Evolutionary conservation across 2,888 invertebrate species (phyloP), one percentile per base, ranked within the genome.

Genomic region (Aromia moschata): DNA sequence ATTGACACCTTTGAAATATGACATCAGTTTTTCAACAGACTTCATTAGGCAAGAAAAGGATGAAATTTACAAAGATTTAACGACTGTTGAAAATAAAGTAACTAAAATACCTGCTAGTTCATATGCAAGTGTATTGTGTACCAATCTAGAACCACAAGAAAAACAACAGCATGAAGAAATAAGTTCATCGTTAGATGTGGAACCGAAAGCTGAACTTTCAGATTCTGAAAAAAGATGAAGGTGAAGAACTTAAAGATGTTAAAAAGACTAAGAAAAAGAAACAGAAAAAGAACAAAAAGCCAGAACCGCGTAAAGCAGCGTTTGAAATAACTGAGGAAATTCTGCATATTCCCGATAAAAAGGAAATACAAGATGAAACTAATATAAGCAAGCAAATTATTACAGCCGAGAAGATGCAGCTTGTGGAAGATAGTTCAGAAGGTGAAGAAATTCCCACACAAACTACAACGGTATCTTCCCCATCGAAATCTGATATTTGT

Each of bases 11-110:
- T n/a, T n/a, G n/a, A n/a, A n/a, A n/a, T n/a, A n/a, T n/a, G n/a
- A n/a, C n/a, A n/a, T n/a, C n/a, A n/a, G n/a, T n/a, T n/a, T n/a
- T n/a, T n/a, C n/a, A n/a, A 9, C 20, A 1, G 46, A 58, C n/a
- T 43, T 38, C 16, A 30, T 55, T 25, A 20, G 38, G 36, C 16
- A 43, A 25, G 54, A 59, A 37, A 54, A 38, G 36, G 25, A 52
- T 16, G n/a, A 41, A 10, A 31, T 17, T 10, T 52, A 17, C 9
- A 46, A 54, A 46, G 47, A 58, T n/a, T n/a, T n/a, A n/a, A n/a
- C n/a, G n/a, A 37, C 16, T 31, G n/a, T 11, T 31, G 10, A 4
- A n/a, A 17, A 15, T n/a, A 9, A 31, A 33, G 16, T 11, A 36
- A 10, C 33, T 12, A 11, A 7, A 10, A 20, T 30, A 3, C n/a